Evolutionary conservation across 2,113 vertebrate species (phyloP).

Genomic region (Thermophis baileyi): DNA sequence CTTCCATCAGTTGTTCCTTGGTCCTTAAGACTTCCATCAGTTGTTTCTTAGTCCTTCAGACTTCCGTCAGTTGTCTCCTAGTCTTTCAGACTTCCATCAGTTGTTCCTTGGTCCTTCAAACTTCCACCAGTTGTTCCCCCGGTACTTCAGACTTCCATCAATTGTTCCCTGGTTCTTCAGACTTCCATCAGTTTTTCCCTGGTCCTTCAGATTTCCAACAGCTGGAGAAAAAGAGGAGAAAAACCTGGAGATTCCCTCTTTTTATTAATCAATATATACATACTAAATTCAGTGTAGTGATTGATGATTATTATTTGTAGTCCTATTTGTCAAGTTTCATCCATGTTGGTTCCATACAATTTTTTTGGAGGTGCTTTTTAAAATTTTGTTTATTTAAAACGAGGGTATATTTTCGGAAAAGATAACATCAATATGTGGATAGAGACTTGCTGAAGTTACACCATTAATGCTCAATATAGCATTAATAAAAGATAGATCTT

Average conservation of each 20-base stretch:
- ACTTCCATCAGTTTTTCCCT: neutral
- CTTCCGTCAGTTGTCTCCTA: fast-evolving
- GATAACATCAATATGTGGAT: neutral
- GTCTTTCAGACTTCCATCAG: neutral
- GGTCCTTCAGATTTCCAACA: neutral
- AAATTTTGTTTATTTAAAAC: neutral
- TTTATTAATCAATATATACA: slow-evolving; percentile 6
- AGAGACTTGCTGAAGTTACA: neutral
- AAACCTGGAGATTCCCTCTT: neutral
- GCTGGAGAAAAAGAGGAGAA: slow-evolving; percentile 12
- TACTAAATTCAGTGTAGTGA: neutral
- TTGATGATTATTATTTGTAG: slow-evolving; percentile 11
- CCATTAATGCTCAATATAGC: neutral
- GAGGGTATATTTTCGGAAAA: neutral
- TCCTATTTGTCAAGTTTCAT: slow-evolving; percentile 3
- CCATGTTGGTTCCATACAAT: fast-evolving
- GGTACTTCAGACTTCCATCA: neutral
- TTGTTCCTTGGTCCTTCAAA: neutral
- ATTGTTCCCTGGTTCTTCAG: fast-evolving
- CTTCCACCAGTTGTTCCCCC: no score
- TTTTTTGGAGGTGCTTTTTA: neutral
- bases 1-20: fast-evolving
- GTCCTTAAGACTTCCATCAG: neutral
- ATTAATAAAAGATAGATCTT: neutral
- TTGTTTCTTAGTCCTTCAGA: neutral